A percentile compares a stretch with the other conserved stretches of the same genome.
These are phyloP conservation scores for Puntigrus tetrazona DNA, from an alignment of 2,113 vertebrate genomes.

Conservation along the genomic window DNA sequence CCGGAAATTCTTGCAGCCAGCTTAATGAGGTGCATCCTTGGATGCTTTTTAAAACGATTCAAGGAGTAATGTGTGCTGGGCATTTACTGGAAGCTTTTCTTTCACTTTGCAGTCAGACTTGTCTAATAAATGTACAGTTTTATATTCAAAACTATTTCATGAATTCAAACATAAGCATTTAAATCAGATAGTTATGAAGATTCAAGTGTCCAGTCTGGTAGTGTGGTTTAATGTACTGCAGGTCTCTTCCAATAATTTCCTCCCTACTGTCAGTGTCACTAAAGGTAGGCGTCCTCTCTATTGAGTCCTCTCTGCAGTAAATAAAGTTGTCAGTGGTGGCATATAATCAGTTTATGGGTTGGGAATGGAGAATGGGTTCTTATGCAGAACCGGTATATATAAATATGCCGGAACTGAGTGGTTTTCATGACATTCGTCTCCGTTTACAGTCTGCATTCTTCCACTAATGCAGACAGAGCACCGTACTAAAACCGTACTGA, in stretches of 20 bases:
- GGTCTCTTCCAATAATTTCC: background rate
- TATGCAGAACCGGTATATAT: background rate
- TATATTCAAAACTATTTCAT: background rate
- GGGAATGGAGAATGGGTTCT: constrained; percentile 1
- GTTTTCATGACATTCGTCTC: constrained; percentile 6
- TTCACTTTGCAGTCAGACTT: background rate
- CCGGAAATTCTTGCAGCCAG: background rate
- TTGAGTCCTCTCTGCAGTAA: constrained; percentile 7
- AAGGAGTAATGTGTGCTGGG: background rate
- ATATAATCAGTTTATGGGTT: constrained; percentile 15
- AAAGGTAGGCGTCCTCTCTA: background rate
- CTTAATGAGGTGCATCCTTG: background rate
- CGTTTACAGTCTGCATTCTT: background rate
- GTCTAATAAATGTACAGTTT: background rate
- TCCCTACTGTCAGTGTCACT: background rate
- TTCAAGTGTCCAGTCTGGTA: background rate
- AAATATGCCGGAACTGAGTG: constrained; percentile 6
- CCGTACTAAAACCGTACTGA: constrained; percentile 6
- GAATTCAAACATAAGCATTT: background rate
- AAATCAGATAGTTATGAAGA: background rate
- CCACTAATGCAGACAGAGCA: background rate
- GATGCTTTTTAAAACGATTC: background rate
- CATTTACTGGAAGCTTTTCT: background rate
- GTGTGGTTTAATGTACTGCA: background rate
- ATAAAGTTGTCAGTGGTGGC: constrained; percentile 8